These are phyloP conservation scores for Drosophila fuyamai DNA, from an alignment of 1,140 invertebrate species.

Conservation along the genomic window DNA sequence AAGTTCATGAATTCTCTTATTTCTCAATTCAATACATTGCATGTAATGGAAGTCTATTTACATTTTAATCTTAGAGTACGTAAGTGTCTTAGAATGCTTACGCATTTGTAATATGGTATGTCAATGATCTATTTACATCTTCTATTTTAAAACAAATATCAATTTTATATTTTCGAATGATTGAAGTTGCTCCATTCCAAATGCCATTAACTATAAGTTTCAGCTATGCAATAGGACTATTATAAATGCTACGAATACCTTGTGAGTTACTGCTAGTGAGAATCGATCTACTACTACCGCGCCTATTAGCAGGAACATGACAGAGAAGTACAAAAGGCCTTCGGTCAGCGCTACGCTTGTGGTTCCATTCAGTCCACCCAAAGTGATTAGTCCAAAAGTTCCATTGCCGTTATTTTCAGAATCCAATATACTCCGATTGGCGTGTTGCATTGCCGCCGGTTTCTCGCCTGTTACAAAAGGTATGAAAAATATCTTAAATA, in stretches of 20 bases:
- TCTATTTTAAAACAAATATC: slow-evolving; percentile 55
- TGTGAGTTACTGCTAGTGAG: slow-evolving; percentile 30
- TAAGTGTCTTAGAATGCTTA: slow-evolving; percentile 57
- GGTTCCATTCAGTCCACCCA: slow-evolving; percentile 56
- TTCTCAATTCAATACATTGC: slow-evolving; percentile 59
- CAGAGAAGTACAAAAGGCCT: slow-evolving; percentile 42
- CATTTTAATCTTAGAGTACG: slow-evolving; percentile 60
- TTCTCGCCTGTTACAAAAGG: slow-evolving; percentile 86
- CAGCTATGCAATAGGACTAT: slow-evolving; percentile 64
- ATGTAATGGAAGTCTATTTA: slow-evolving; percentile 70
- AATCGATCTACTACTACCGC: slow-evolving; percentile 25
- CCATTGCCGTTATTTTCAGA: slow-evolving; percentile 62
- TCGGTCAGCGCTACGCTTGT: slow-evolving; percentile 24
- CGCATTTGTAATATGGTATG: slow-evolving; percentile 38
- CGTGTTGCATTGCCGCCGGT: slow-evolving; percentile 88
- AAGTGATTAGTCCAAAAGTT: slow-evolving; percentile 53
- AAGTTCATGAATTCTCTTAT: slow-evolving; percentile 45
- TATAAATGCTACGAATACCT: slow-evolving; percentile 46
- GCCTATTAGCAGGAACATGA: slow-evolving; percentile 46
- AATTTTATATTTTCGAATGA: slow-evolving; percentile 50
- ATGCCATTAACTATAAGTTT: slow-evolving; percentile 41
- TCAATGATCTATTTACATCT: slow-evolving; percentile 64
- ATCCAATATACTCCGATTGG: slow-evolving; percentile 85
- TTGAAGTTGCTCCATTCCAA: slow-evolving; percentile 48
- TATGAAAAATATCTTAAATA: background rate